Conservation (phyloP, 2,888 invertebrate species). For the Omphaloscelis lunosa region DNA sequence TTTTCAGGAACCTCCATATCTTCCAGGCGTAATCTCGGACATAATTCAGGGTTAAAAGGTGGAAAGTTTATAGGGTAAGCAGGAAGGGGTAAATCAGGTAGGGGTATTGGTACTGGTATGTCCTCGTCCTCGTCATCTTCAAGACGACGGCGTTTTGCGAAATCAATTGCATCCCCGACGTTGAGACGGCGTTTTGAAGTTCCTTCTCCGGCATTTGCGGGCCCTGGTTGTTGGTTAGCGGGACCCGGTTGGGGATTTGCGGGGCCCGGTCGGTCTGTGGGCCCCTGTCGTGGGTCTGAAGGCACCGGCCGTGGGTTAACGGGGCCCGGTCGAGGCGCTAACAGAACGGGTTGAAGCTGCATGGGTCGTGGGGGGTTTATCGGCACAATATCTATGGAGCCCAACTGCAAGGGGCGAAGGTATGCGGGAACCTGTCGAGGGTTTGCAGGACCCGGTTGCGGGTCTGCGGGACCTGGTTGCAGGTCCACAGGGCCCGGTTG, state of each 20-base stretch:
- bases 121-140: neutral
- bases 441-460: neutral
- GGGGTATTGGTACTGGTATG: neutral
- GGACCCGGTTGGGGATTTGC: neutral
- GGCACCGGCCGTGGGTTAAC: neutral
- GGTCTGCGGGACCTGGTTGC: neutral
- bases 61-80: neutral
- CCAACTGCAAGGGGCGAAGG: neutral
- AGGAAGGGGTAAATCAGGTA: no score
- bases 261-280: neutral
- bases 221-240: neutral
- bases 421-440: neutral
- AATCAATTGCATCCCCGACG: neutral
- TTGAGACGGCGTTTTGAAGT: constrained; percentile 32
- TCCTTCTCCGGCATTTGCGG: neutral
- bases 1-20: neutral
- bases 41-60: fast-evolving
- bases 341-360: neutral
- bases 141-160: constrained; percentile 40
- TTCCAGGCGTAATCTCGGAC: neutral
- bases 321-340: neutral
- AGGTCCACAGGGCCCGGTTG: neutral
- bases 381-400: constrained; percentile 14
- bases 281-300: neutral
- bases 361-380: constrained; percentile 1